Conservation (phyloP, 1,140 invertebrate genomes). For the Anthonomus grandis region DNA sequence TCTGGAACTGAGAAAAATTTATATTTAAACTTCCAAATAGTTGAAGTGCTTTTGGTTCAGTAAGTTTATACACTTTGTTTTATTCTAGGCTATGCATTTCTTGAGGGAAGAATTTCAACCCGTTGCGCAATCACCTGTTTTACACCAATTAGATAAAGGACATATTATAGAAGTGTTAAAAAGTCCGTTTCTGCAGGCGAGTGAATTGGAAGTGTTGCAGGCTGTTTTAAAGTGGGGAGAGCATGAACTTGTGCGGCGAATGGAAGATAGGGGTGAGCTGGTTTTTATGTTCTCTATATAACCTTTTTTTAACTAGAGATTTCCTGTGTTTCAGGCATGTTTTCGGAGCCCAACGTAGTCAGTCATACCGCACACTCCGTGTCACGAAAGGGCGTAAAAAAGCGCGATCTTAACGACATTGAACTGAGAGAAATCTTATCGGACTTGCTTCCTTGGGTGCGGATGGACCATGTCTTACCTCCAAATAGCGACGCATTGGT, state of each 20-base stretch:
- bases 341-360: conserved; percentile 82
- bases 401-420: conserved; percentile 80
- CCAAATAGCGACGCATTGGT: conserved; percentile 78
- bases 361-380: conserved; percentile 90
- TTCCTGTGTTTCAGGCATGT: conserved; percentile 12
- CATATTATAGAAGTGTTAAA: conserved; percentile 78
- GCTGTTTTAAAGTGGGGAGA: conserved; percentile 91
- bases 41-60: too few species aligned
- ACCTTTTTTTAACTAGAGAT: conserved; percentile 1
- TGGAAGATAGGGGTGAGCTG: conserved; percentile 71
- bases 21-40: too few species aligned
- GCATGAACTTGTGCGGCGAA: conserved; percentile 73
- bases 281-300: neutral
- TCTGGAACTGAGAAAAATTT: too few species aligned
- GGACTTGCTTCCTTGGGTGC: conserved; percentile 75
- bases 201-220: conserved; percentile 82
- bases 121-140: conserved; percentile 66
- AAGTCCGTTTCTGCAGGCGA: conserved; percentile 89
- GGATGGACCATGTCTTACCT: conserved; percentile 87
- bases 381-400: conserved; percentile 79
- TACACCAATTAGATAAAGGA: conserved; percentile 76
- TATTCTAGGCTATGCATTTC: conserved; percentile 57
- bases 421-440: conserved; percentile 84
- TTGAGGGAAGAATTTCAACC: conserved; percentile 79
- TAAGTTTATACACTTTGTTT: neutral